Evolutionary conservation across 2,888 invertebrate genomes (phyloP).

Genomic region (Orthosia cruda): DNA sequence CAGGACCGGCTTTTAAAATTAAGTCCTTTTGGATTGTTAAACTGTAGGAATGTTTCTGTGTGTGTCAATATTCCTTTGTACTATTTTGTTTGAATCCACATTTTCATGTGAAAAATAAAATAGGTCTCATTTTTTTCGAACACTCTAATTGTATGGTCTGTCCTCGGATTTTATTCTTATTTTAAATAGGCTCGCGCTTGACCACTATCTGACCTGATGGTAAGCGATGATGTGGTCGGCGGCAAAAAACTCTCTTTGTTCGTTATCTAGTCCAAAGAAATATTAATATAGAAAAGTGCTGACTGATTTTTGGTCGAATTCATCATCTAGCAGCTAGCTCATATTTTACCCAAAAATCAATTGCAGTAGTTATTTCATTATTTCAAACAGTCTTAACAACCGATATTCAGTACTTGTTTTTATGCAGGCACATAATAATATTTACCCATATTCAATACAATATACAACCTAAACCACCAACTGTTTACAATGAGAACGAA

Average conservation of each 20-base stretch:
- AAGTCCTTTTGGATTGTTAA: too few relatives aligned
- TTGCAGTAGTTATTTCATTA: not conserved
- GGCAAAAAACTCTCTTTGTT: not conserved
- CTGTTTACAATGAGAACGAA: slow-evolving; percentile 40
- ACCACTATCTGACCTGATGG: too few relatives aligned
- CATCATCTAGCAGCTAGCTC: not conserved
- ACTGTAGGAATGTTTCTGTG: not conserved
- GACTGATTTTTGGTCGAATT: not conserved
- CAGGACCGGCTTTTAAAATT: not conserved
- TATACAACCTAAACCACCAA: not conserved
- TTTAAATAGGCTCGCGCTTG: too few relatives aligned
- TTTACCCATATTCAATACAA: not conserved
- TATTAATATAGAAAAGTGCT: too few relatives aligned
- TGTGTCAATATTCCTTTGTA: not conserved
- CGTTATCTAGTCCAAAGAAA: too few relatives aligned
- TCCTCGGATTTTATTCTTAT: not conserved
- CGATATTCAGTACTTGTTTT: not conserved
- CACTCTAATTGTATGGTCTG: not conserved
- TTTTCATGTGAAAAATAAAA: not conserved
- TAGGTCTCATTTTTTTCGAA: not conserved
- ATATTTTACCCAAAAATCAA: not conserved
- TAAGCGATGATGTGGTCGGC: too few relatives aligned
- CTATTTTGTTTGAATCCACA: not conserved
- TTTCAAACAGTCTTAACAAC: not conserved
- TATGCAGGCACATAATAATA: not conserved